Conservation (phyloP, 2,113 vertebrate species). For the Dasyurus viverrinus region DNA sequence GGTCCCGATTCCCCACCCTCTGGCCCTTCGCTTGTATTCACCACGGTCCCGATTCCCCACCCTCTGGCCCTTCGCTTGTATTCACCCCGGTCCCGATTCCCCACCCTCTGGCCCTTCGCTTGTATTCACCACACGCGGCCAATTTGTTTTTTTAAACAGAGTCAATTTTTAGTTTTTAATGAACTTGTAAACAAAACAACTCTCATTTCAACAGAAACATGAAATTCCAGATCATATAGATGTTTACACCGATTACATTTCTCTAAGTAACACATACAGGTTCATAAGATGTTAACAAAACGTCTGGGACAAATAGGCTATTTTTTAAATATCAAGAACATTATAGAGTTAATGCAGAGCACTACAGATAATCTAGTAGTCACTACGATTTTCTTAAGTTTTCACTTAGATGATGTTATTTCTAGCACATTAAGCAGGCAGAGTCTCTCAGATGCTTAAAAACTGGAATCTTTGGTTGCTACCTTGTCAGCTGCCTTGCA, state of each 20-base stretch:
- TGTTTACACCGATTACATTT: constrained; percentile 86
- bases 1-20: background rate
- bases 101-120: background rate
- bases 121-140: background rate
- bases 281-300: constrained; percentile 86
- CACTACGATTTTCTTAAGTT: constrained; percentile 85
- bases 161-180: constrained; percentile 84
- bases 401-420: constrained; percentile 86
- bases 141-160: constrained; percentile 87
- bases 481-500: constrained; percentile 78
- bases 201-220: constrained; percentile 83
- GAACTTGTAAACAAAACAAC: constrained; percentile 85
- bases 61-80: background rate
- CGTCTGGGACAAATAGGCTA: constrained; percentile 87
- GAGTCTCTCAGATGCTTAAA: constrained; percentile 67
- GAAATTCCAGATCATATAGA: constrained; percentile 84
- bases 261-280: constrained; percentile 87
- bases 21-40: background rate
- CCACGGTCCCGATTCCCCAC: background rate
- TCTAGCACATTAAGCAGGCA: constrained; percentile 86
- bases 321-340: constrained; percentile 83
- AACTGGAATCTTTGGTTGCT: constrained; percentile 81
- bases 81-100: too few relatives aligned
- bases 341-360: constrained; percentile 87
- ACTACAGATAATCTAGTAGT: constrained; percentile 87